Conservation (phyloP, 2,113 vertebrate genomes). For the Hyaena hyaena region DNA sequence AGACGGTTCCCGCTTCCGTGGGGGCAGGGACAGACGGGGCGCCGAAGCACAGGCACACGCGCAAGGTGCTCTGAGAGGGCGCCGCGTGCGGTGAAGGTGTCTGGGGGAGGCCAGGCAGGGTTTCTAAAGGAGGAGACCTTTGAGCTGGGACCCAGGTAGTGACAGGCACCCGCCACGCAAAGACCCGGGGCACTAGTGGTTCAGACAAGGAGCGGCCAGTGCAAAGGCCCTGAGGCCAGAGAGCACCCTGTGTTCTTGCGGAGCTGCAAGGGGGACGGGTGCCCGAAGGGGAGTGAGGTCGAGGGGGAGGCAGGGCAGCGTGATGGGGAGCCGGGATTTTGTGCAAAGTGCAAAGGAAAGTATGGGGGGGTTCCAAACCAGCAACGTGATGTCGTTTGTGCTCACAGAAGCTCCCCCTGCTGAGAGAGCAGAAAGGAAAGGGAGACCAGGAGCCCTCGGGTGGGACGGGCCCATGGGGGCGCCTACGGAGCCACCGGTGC, state of each 20-base stretch:
- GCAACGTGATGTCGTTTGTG: not conserved
- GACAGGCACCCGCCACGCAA: not conserved
- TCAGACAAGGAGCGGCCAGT: not conserved
- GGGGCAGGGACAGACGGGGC: not conserved
- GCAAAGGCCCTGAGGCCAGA: not conserved
- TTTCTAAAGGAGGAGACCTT: not conserved
- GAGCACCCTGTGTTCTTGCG: not conserved
- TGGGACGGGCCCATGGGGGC: rapidly evolving
- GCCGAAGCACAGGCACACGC: not conserved
- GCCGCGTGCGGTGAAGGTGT: not conserved
- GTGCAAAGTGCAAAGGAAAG: not conserved
- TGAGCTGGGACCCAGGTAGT: not conserved
- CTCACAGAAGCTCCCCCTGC: not conserved
- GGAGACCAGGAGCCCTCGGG: not conserved
- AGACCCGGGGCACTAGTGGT: not conserved
- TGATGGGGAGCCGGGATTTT: not conserved
- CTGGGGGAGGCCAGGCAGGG: not conserved
- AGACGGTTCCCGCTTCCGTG: not conserved
- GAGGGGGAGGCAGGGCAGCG: not conserved
- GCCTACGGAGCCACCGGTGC: not conserved
- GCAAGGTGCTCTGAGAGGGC: not conserved
- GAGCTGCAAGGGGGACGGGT: not conserved
- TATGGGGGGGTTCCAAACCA: not conserved
- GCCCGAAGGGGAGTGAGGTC: not conserved
- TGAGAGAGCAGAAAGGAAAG: not conserved